Conservation (phyloP, 2,113 vertebrate genomes). For the Peucedramus taeniatus region DNA sequence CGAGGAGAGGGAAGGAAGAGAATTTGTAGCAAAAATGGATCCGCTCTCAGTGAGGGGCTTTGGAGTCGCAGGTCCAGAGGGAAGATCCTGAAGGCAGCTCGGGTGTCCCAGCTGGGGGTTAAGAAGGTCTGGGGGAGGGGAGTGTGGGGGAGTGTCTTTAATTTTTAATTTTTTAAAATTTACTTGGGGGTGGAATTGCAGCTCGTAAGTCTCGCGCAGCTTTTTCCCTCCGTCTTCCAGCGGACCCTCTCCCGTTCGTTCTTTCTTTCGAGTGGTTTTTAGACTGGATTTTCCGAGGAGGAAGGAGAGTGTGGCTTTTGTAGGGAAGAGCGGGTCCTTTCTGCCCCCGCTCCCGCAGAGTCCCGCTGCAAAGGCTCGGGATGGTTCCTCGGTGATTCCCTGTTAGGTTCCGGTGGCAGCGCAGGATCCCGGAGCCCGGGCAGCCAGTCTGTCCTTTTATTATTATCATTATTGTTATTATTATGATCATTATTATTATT, state of each 20-base stretch:
- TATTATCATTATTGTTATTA: background rate
- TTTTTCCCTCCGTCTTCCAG: background rate
- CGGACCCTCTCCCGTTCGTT: background rate
- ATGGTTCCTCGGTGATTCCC: background rate
- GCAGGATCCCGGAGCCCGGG: background rate
- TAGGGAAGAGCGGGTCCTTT: background rate
- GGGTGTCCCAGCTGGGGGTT: conserved; percentile 46
- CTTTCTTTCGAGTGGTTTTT: background rate
- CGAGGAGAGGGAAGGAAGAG: conserved; percentile 61
- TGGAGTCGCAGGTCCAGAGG: conserved; percentile 30
- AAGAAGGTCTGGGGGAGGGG: conserved; percentile 52
- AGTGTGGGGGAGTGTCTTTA: conserved; percentile 49
- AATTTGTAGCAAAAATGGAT: conserved; percentile 68
- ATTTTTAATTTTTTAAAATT: conserved; percentile 59
- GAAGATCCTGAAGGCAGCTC: conserved; percentile 25
- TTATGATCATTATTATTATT: background rate
- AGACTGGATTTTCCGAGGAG: background rate
- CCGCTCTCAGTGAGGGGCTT: conserved; percentile 51
- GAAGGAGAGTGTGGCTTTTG: background rate
- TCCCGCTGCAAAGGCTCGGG: background rate
- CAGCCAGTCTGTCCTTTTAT: background rate
- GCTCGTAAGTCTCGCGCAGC: background rate
- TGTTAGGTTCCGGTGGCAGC: background rate
- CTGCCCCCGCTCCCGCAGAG: background rate
- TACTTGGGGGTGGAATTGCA: conserved; percentile 24